phyloP scores from a whole-genome alignment of 2,888 invertebrate species.

The Mayetiola destructor region DNA sequence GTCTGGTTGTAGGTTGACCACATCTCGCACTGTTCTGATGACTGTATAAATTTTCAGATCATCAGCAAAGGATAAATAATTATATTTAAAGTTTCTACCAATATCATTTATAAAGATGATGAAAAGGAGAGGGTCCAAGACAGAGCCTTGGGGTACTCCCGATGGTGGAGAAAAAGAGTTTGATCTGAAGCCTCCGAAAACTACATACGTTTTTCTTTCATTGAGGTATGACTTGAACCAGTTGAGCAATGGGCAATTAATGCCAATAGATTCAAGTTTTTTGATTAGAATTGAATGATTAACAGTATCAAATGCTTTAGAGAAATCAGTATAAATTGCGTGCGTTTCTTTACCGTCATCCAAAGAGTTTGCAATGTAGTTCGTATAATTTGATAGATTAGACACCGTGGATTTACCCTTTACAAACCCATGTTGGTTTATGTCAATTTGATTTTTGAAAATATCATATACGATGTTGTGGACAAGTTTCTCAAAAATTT shows the following conservation, averaged over 20 bases:
- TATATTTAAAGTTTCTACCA: too few species aligned
- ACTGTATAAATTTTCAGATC: too few species aligned
- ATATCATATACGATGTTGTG: not conserved
- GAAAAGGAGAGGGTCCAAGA: too few species aligned
- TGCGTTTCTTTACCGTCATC: not conserved
- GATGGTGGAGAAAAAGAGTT: too few species aligned
- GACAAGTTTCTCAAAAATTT: not conserved
- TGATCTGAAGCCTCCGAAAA: not conserved
- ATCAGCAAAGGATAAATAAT: too few species aligned
- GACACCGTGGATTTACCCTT: not conserved
- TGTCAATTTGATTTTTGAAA: not conserved
- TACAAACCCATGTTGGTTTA: slow-evolving; percentile 5
- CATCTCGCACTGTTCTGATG: too few species aligned
- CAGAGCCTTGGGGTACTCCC: too few species aligned
- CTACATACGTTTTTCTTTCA: not conserved
- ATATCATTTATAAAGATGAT: too few species aligned
- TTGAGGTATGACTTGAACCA: not conserved
- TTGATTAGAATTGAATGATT: slow-evolving; percentile 6
- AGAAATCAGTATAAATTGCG: not conserved
- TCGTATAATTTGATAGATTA: not conserved
- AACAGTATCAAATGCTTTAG: slow-evolving; percentile 14
- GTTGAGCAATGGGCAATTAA: not conserved
- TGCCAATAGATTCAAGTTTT: not conserved
- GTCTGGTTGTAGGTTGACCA: too few species aligned
- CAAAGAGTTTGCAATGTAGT: not conserved